Evolutionary conservation across 2,888 invertebrate species (phyloP).

Genomic region (Synergus gifuensis): DNA sequence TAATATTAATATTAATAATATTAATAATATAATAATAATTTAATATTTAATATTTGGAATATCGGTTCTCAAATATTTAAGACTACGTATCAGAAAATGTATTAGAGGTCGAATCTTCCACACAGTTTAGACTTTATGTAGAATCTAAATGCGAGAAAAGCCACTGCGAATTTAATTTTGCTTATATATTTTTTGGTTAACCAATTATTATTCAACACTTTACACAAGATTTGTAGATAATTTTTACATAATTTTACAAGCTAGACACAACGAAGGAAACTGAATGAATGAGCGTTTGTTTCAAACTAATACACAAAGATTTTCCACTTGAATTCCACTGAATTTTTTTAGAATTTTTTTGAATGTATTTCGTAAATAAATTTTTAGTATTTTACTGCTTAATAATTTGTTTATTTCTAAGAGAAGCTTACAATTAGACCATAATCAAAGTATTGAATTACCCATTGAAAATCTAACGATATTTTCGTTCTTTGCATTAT

Average conservation of each 20-base stretch:
- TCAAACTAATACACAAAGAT: neutral
- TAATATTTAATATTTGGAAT: too few species aligned
- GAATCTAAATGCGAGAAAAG: neutral
- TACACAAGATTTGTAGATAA: neutral
- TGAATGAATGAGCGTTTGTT: neutral
- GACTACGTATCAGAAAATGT: neutral
- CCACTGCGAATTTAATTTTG: neutral
- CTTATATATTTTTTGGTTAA: neutral
- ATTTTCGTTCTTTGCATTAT: neutral
- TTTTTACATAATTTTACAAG: conserved; percentile 19
- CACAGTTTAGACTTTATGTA: neutral
- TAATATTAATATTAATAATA: too few species aligned
- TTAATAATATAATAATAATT: too few species aligned
- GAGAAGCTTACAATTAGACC: neutral
- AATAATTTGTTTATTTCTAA: neutral
- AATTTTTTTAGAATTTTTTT: neutral
- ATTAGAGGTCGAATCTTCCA: neutral
- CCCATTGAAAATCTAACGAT: neutral
- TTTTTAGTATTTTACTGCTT: neutral
- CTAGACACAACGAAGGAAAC: conserved; percentile 8
- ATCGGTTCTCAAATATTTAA: neutral
- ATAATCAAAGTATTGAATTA: conserved; percentile 5
- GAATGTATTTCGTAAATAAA: neutral
- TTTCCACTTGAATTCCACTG: neutral
- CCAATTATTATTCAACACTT: neutral